Evolutionary conservation across 1,140 invertebrate genomes (phyloP), one percentile per base, ranked within the genome.

Genomic region (Stenopsyche tienmushanensis): DNA sequence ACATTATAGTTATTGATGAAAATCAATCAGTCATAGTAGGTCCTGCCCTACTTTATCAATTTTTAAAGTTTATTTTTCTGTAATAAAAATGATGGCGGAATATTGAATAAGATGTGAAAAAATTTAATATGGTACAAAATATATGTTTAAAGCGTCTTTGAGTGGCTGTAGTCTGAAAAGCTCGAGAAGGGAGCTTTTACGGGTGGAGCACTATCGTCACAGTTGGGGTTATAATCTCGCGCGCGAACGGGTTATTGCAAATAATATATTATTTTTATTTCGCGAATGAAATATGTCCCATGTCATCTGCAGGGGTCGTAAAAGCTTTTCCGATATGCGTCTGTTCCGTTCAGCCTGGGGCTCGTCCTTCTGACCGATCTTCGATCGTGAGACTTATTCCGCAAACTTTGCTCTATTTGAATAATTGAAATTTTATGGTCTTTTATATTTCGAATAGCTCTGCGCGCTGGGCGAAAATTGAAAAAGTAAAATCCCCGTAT

Each of bases 211-310:
- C n/a, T n/a, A 3, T 3, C 49, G 18, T 7, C 13, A 17, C 7
- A 8, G 7, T 13, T 21, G 7, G 50, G 23, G 42, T 17, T 26
- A 59, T 58, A 59, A 49, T 58, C 42, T 49, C 47, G 18, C 54
- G 21, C 5, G 45, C 25, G 54, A 50, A 53, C 54, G 45, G 64
- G 64, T 59, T 65, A 58, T 60, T 57, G 25, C 42, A 52, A 58
- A 65, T 65, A 59, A 65, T 65, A 65, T 59, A 65, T 59, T 65
- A 65, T 60, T 65, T 65, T 65, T 65, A 65, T 58, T 65, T 65
- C 54, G 44, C 54, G 54, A 39, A 24, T 65, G 64, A 65, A 65
- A 65, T 65, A 65, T 53, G 64, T 24, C 49, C 55, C 64, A 17
- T 59, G 64, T 65, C 64, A 65, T 65, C 64, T 58, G 64, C 54